A percentile compares a stretch with the other conserved stretches of the same genome.
phyloP scores from a whole-genome alignment of 92 coral and sea anemone species.

The Metridium senile region DNA sequence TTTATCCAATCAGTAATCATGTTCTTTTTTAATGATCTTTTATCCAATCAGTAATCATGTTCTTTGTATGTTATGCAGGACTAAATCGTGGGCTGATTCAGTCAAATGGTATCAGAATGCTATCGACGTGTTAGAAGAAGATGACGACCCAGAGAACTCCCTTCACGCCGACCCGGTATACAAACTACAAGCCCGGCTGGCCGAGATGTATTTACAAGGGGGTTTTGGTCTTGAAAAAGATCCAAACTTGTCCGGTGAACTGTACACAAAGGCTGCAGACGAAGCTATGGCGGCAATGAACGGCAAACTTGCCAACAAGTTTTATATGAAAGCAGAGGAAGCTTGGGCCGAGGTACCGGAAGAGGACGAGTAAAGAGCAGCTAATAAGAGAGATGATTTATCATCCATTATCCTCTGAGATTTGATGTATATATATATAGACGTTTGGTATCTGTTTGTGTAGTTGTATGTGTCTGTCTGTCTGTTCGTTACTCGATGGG shows the following conservation, averaged over 20 bases:
- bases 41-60: neutral
- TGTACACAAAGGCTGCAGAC: constrained; percentile 92
- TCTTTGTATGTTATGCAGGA: constrained; percentile 24
- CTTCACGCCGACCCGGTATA: constrained; percentile 79
- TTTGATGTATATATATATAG: neutral
- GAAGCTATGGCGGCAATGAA: constrained; percentile 94
- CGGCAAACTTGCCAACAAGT: constrained; percentile 95
- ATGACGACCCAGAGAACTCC: constrained; percentile 71
- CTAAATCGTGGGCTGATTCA: constrained; percentile 77
- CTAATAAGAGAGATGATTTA: neutral
- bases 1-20: too few relatives aligned
- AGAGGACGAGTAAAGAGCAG: constrained; percentile 30
- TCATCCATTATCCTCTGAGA: neutral
- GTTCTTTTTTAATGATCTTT: neutral
- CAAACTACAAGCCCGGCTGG: constrained; percentile 72
- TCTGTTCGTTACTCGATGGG: neutral
- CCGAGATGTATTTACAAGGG: constrained; percentile 82
- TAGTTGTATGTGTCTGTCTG: neutral
- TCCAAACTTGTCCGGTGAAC: constrained; percentile 82
- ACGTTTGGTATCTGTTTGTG: neutral
- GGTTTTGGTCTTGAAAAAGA: constrained; percentile 92
- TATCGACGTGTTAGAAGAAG: constrained; percentile 73
- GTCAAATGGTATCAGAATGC: constrained; percentile 86
- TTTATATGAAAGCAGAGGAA: constrained; percentile 90
- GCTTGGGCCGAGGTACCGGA: constrained; percentile 95